Conservation (phyloP, 1,140 invertebrate species). For the Saccostrea cuccullata region DNA sequence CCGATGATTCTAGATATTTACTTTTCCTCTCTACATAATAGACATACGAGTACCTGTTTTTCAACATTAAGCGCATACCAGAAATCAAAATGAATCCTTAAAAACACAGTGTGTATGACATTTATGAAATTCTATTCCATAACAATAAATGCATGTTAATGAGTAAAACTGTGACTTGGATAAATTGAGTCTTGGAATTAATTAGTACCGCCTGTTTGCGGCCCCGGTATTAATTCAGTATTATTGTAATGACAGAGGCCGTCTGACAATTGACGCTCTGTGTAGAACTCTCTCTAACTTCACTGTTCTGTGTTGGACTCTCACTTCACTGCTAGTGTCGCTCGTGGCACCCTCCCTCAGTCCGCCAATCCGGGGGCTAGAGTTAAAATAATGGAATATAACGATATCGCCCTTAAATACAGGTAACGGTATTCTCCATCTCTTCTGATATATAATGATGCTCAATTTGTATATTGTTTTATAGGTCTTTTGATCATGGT, state of each 20-base stretch:
- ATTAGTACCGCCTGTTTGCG: background rate
- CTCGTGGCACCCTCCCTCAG: background rate
- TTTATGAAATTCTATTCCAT: background rate
- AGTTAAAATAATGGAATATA: background rate
- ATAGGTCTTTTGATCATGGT: no score
- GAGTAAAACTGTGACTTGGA: background rate
- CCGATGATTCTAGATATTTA: no score
- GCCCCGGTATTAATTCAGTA: conserved; percentile 16
- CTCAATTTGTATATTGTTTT: background rate
- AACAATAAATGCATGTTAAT: background rate
- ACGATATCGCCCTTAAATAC: background rate
- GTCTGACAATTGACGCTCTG: background rate
- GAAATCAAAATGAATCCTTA: no score
- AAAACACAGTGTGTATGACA: background rate
- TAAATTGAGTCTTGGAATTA: background rate
- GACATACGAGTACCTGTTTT: no score
- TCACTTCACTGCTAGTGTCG: background rate
- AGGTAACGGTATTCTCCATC: background rate
- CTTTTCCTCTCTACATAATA: no score
- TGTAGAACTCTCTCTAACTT: no score
- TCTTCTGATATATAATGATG: no score
- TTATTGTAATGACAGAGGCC: background rate
- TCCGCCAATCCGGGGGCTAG: background rate
- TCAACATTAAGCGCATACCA: no score
- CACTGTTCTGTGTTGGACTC: no score